Evolutionary conservation across 2,113 vertebrate species (phyloP).

Genomic region (Phrynosoma blainvillii): DNA sequence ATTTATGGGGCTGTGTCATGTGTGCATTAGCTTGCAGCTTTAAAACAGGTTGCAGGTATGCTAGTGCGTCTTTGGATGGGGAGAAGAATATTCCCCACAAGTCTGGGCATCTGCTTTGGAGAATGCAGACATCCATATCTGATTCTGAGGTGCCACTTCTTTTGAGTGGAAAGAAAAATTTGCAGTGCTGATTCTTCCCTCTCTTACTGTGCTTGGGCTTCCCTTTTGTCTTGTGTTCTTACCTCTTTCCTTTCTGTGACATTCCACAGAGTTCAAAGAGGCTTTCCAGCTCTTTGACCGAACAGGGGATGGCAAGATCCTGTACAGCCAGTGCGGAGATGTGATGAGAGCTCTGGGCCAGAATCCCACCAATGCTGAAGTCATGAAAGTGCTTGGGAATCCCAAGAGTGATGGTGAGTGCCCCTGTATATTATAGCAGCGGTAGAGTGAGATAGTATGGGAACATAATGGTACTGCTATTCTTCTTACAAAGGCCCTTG

Average conservation of each 20-base stretch:
- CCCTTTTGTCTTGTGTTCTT: background rate
- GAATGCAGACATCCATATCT: background rate
- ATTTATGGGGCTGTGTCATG: background rate
- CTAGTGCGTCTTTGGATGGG: background rate
- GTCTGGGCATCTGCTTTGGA: background rate
- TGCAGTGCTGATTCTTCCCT: too few species aligned
- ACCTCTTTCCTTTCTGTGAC: background rate
- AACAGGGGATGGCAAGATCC: slow-evolving; percentile 91
- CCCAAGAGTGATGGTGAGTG: slow-evolving; percentile 90
- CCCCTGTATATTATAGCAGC: background rate
- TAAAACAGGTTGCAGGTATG: background rate
- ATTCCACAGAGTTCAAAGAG: slow-evolving; percentile 88
- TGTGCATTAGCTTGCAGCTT: background rate
- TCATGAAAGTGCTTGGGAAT: slow-evolving; percentile 91
- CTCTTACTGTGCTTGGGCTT: background rate
- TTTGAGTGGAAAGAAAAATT: background rate
- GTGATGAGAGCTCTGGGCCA: slow-evolving; percentile 92
- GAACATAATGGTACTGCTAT: background rate
- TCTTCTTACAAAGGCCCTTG: background rate
- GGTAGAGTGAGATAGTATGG: background rate
- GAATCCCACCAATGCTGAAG: slow-evolving; percentile 93
- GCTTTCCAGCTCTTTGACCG: slow-evolving; percentile 91
- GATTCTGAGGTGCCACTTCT: background rate
- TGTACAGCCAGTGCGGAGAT: slow-evolving; percentile 89
- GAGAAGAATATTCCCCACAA: background rate